Evolutionary conservation across 2,113 vertebrate species (phyloP).

Genomic region (Cyanoderma ruficeps): DNA sequence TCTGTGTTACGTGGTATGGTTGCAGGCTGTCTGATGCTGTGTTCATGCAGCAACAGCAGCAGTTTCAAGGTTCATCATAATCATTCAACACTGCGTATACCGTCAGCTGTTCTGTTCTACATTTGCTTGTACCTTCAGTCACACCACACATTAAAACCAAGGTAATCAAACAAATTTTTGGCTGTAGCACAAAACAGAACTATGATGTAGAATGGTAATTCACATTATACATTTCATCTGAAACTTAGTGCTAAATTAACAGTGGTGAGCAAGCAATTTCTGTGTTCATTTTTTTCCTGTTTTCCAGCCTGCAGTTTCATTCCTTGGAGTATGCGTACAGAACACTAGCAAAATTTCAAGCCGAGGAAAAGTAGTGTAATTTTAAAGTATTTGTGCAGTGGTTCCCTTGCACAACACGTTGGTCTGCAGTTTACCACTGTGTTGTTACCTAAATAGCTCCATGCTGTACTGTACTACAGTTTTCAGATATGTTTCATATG

Average conservation of each 20-base stretch:
- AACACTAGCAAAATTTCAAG: neutral
- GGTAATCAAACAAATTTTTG: neutral
- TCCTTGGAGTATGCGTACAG: neutral
- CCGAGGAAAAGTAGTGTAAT: neutral
- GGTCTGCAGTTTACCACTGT: neutral
- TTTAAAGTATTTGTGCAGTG: neutral
- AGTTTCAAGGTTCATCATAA: neutral
- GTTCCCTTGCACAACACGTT: neutral
- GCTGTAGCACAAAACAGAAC: neutral
- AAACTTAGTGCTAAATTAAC: neutral
- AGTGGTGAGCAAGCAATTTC: neutral
- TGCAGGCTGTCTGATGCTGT: neutral
- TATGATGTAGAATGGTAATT: neutral
- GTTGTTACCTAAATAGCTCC: neutral
- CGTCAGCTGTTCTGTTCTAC: neutral
- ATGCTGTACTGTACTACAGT: neutral
- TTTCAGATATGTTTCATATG: neutral
- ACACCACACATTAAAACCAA: neutral
- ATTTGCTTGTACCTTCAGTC: neutral
- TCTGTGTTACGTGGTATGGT: neutral
- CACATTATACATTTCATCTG: neutral
- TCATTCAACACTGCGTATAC: neutral
- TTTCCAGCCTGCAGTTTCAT: neutral
- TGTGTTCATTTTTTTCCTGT: neutral
- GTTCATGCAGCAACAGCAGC: neutral